Conservation (phyloP, 2,888 invertebrate species). For the Amblyjoppa proteus region DNA sequence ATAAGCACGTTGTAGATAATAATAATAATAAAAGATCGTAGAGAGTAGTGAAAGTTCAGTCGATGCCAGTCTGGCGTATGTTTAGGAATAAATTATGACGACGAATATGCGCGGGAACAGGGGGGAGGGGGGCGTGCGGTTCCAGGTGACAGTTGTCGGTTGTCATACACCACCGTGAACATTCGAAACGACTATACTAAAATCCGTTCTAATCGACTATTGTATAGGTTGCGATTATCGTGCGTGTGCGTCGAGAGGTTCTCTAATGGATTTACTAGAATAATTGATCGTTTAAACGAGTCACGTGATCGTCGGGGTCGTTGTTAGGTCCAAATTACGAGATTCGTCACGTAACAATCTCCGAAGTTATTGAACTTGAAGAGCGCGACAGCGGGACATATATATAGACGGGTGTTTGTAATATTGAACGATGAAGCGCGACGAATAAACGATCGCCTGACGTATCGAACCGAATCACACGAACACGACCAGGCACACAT, state of each 20-base stretch:
- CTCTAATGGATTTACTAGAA: constrained; percentile 54
- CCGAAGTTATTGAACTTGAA: constrained; percentile 19
- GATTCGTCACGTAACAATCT: constrained; percentile 17
- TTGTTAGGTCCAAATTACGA: neutral
- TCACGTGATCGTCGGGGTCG: constrained; percentile 46
- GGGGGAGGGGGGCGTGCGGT: constrained; percentile 1
- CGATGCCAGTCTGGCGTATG: constrained; percentile 58
- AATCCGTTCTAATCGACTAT: constrained; percentile 30
- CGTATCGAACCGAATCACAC: constrained; percentile 23
- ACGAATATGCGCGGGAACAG: neutral
- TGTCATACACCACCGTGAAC: constrained; percentile 47
- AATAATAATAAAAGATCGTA: constrained; percentile 63
- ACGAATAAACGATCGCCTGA: constrained; percentile 6
- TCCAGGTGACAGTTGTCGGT: constrained; percentile 12
- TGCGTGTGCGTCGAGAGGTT: constrained; percentile 22
- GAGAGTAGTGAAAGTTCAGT: constrained; percentile 58
- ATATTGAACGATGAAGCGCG: constrained; percentile 27
- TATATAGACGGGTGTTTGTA: constrained; percentile 16
- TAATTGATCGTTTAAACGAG: constrained; percentile 54
- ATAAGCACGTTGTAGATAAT: constrained; percentile 59
- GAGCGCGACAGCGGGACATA: constrained; percentile 15
- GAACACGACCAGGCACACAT: constrained; percentile 8
- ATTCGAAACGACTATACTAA: constrained; percentile 14
- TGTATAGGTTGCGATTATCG: constrained; percentile 40
- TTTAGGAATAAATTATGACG: constrained; percentile 50